phyloP scores from a whole-genome alignment of 2,888 invertebrate genomes.

The Xylophagus ater region DNA sequence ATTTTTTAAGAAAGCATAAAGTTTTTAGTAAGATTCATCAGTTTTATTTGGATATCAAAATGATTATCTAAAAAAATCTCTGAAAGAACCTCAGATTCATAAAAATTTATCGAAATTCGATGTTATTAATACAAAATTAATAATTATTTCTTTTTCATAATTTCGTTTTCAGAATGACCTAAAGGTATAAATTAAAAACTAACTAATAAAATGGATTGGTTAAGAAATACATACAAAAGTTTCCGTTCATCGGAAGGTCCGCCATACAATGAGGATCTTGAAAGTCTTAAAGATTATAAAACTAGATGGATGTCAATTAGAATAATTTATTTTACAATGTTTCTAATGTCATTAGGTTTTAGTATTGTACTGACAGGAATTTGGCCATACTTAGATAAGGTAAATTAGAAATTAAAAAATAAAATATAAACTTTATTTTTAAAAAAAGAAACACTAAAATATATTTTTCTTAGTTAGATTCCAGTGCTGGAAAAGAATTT shows the following conservation, averaged over 20 bases:
- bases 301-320: conserved; percentile 69
- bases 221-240: neutral
- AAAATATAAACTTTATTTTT: neutral
- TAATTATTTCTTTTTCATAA: too few species aligned
- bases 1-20: too few species aligned
- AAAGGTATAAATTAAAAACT: too few species aligned
- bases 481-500: conserved; percentile 66
- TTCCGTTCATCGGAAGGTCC: neutral
- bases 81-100: too few species aligned
- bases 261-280: conserved; percentile 43
- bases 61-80: too few species aligned
- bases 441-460: neutral
- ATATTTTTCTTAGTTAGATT: conserved; percentile 54
- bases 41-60: too few species aligned
- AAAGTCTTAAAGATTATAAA: conserved; percentile 53
- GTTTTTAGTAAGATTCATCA: too few species aligned
- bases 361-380: conserved; percentile 79
- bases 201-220: conserved; percentile 3
- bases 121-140: too few species aligned
- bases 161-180: too few species aligned
- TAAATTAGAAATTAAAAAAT: too few species aligned
- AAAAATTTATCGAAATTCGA: too few species aligned
- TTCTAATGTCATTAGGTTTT: conserved; percentile 78
- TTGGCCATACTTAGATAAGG: conserved; percentile 80
- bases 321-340: conserved; percentile 80